Percentiles rank a stretch among this genome's conserved stretches.
Conservation (phyloP, 2,888 invertebrate species). For the Drosophila rellima region DNA sequence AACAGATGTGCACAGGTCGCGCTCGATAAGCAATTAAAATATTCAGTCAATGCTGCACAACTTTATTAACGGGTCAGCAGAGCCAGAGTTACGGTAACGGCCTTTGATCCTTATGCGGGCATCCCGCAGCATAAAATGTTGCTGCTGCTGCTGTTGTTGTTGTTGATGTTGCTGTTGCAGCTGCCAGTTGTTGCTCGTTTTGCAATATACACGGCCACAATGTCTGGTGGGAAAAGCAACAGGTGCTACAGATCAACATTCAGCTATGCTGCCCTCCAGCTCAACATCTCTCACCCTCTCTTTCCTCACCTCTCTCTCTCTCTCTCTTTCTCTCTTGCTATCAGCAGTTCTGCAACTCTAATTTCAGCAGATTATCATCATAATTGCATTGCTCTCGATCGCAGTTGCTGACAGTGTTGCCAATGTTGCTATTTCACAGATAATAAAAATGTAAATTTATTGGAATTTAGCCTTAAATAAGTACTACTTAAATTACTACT, state of each 20-base stretch:
- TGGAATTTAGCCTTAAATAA: conserved; percentile 1
- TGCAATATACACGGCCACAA: conserved; percentile 47
- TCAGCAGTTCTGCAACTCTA: conserved; percentile 42
- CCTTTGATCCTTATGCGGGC: conserved; percentile 69
- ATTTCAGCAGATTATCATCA: conserved; percentile 63
- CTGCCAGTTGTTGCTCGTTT: conserved; percentile 41
- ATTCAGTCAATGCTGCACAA: conserved; percentile 69
- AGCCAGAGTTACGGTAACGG: conserved; percentile 69
- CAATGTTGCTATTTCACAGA: conserved; percentile 14
- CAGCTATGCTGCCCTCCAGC: conserved; percentile 21
- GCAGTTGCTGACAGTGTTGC: conserved; percentile 43
- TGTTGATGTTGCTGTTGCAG: conserved; percentile 34
- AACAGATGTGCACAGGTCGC: conserved; percentile 64
- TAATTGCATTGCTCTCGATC: conserved; percentile 52
- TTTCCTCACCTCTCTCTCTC: not conserved
- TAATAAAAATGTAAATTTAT: conserved; percentile 30
- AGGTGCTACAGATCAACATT: conserved; percentile 69
- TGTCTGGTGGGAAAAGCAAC: conserved; percentile 78
- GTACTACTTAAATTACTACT: not conserved
- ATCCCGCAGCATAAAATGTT: conserved; percentile 27
- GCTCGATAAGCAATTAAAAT: conserved; percentile 78
- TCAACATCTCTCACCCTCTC: not conserved
- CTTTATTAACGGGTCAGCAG: conserved; percentile 74
- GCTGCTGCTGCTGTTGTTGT: conserved; percentile 6
- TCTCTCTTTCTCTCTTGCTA: not conserved